These are phyloP conservation scores for Metridium senile DNA, from an alignment of 92 coral and sea anemone species.

Conservation along the genomic window DNA sequence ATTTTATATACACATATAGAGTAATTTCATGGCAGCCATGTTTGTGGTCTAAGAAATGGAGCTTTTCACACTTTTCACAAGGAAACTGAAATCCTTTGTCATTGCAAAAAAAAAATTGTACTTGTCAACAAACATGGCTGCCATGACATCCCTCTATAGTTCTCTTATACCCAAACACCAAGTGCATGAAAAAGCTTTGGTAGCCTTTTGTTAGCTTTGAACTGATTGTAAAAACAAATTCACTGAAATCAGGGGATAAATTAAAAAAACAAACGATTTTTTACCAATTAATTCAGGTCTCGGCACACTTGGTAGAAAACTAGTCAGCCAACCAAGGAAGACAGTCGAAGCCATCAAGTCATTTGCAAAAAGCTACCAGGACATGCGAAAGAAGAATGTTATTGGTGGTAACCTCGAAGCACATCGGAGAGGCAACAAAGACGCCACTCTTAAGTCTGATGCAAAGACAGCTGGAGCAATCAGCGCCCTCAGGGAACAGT, in stretches of 20 bases:
- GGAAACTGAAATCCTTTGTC: too few species aligned
- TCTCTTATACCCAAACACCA: too few species aligned
- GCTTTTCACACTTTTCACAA: too few species aligned
- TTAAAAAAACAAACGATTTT: neutral
- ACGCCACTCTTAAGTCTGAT: slow-evolving; percentile 53
- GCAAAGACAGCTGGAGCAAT: slow-evolving; percentile 63
- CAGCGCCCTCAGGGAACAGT: slow-evolving; percentile 75
- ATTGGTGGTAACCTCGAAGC: slow-evolving; percentile 60
- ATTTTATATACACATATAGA: too few species aligned
- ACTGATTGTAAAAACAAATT: neutral
- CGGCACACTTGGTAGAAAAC: slow-evolving; percentile 56
- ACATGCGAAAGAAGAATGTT: slow-evolving; percentile 48
- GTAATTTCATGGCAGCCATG: too few species aligned
- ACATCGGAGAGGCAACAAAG: slow-evolving; percentile 62
- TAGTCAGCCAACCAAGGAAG: slow-evolving; percentile 29
- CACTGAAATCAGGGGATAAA: too few species aligned
- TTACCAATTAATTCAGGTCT: slow-evolving; percentile 38
- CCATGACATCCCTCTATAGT: too few species aligned
- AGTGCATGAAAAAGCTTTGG: too few species aligned
- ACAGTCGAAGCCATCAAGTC: slow-evolving; percentile 39
- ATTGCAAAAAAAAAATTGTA: too few species aligned
- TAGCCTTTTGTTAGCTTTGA: neutral
- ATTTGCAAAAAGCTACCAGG: slow-evolving; percentile 51
- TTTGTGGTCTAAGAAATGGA: too few species aligned
- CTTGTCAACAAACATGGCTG: too few species aligned